Evolutionary conservation across 1,140 invertebrate genomes (phyloP), one percentile per base, ranked within the genome.

Genomic region (Lycorma delicatula): DNA sequence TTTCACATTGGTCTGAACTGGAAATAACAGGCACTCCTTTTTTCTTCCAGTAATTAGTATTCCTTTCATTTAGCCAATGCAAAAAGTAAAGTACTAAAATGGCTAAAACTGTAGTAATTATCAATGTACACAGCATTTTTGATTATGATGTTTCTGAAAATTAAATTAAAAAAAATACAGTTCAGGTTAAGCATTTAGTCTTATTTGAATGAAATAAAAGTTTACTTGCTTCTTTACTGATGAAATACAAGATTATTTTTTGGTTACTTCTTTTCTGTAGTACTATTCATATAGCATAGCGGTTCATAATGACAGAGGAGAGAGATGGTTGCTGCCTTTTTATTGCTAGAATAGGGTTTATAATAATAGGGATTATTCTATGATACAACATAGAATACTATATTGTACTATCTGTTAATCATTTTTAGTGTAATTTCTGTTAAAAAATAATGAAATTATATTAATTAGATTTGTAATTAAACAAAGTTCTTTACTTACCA

Each of bases 1-100:
- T 76, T 1, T 79, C 80, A 34, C 72, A 73, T 5, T 74, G 70
- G 25, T 77, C 68, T 2, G 61, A 59, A 1, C 77, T 73, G 27
- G 72, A 66, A 0, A 67, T 20, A 49, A 61, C 63, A n/a, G 66
- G 66, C 25, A 75, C 59, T 1, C 63, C 63, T 41, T 48, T 62
- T 34, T 67, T 67, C 12, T 60, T 38, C 73, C 73, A 75, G 54
- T 68, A 72, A 25, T 67, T 59, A 29, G 64, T 68, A 16, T 66
- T 47, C n/a, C n/a, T 20, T 64, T 65, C 22, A 68, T 69, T 4
- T 66, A 55, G 54, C 68, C 72, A 7, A 67, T n/a, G n/a, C 70
- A 68, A 36, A 64, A 58, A 18, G n/a, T n/a, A n/a, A n/a, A 54
- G 18, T 5, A 54, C 23, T 12, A 36, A 28, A 20, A 60, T 9